These are phyloP conservation scores for Stigmatopora argus DNA, from an alignment of 2,113 vertebrate genomes.

Conservation along the genomic window DNA sequence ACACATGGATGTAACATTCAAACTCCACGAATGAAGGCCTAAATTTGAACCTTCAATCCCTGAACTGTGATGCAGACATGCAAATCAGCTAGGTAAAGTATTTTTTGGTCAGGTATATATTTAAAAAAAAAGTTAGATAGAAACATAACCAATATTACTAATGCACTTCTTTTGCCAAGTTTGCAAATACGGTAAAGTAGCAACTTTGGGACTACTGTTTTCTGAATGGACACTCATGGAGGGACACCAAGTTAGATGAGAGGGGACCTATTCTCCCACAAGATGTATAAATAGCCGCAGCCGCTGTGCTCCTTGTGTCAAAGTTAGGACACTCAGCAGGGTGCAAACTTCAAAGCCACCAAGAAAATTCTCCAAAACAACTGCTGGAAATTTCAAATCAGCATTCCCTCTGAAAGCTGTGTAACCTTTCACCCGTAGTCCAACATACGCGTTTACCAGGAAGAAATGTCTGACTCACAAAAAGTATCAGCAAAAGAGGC, in stretches of 20 bases:
- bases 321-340: conserved; percentile 72
- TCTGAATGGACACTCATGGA: conserved; percentile 4
- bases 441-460: conserved; percentile 30
- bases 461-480: conserved; percentile 40
- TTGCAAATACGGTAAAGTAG: background rate
- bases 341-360: conserved; percentile 74
- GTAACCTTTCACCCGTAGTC: conserved; percentile 62
- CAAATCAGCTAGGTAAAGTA: too few species aligned
- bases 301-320: conserved; percentile 70
- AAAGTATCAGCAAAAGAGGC: conserved; percentile 10
- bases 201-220: background rate
- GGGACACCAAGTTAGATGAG: conserved; percentile 38
- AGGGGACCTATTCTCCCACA: conserved; percentile 67
- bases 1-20: too few species aligned
- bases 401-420: conserved; percentile 59
- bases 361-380: conserved; percentile 77
- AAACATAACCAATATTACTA: background rate
- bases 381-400: conserved; percentile 73
- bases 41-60: too few species aligned
- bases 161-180: background rate
- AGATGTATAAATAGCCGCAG: conserved; percentile 72
- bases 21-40: too few species aligned
- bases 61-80: too few species aligned
- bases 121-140: background rate
- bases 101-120: too few species aligned